Evolutionary conservation across 1,140 invertebrate genomes (phyloP), one percentile per base, ranked within the genome.

Genomic region (Hyles euphorbiae): DNA sequence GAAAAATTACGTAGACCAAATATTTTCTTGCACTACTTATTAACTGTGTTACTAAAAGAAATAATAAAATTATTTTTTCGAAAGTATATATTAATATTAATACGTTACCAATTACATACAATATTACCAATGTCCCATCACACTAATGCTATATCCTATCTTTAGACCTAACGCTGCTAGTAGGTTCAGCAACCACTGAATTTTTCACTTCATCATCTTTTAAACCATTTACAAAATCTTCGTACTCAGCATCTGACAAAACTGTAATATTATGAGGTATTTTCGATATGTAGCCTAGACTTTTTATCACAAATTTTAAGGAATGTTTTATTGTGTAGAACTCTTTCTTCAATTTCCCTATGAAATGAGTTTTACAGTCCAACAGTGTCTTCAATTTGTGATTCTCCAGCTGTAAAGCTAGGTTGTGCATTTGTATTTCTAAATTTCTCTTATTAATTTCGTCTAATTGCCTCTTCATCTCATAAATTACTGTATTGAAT

Each of bases 271-370:
- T 67, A 7, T 56, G 45, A 3, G 56, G 9, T 11, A 64, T 7
- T 11, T 61, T 34, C 5, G 68, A 55, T 0, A 50, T 10, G 4
- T 11, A 8, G 8, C 50, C 44, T 6, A 70, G 56, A 45, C 60
- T 56, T 57, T 74, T 78, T 5, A 70, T 46, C 5, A 70, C 63
- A 8, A 59, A 64, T 61, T 74, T 76, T 11, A 78, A 53, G 8
- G 65, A 49, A 2, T 63, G 51, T 53, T 67, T 71, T 49, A 74
- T 49, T 46, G 36, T 67, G 45, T 8, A 51, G 12, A 78, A 52
- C 54, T 78, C 75, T 32, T 67, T 72, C 34, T 68, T 68, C 2
- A 75, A 62, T 63, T 64, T 74, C n/a, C 33, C 58, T 1, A 78
- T 43, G 9, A 76, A 50, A 44, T 58, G 67, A 5, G 63, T 60